Conservation (phyloP, 2,888 invertebrate species). For the Aspidiotus rigidus region DNA sequence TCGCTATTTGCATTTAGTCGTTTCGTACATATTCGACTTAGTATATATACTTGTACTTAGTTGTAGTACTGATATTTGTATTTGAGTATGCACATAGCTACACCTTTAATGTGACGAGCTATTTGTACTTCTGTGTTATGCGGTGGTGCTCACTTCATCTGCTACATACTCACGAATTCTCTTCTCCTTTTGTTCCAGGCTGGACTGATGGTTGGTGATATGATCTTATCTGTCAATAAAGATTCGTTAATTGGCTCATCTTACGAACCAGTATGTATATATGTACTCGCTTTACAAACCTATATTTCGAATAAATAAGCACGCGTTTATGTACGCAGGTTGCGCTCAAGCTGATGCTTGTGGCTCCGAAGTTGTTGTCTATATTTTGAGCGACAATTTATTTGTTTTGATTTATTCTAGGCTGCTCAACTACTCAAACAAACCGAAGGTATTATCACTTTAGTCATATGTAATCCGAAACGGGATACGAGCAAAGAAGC, state of each 20-base stretch:
- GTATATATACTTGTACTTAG: no score
- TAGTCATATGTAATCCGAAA: conserved; percentile 75
- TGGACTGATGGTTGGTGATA: conserved; percentile 91
- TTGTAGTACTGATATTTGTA: no score
- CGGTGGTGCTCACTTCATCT: no score
- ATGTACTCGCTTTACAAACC: background rate
- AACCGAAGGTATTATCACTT: conserved; percentile 72
- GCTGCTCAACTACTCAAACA: conserved; percentile 75
- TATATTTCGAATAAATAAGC: background rate
- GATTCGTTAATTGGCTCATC: conserved; percentile 78
- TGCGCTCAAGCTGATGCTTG: no score
- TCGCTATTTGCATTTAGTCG: no score
- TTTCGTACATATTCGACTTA: no score
- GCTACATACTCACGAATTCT: no score
- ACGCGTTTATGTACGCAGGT: no score
- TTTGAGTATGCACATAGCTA: no score
- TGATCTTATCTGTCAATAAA: conserved; percentile 91
- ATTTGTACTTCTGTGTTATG: no score
- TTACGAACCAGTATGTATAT: conserved; percentile 65
- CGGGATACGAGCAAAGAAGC: conserved; percentile 45
- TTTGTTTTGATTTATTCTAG: conserved; percentile 46
- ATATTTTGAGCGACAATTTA: background rate
- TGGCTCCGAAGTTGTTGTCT: background rate
- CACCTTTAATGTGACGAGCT: no score
- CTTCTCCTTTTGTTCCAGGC: conserved; percentile 52